Conservation (phyloP, 2,113 vertebrate genomes). For the Oncorhynchus mykiss region DNA sequence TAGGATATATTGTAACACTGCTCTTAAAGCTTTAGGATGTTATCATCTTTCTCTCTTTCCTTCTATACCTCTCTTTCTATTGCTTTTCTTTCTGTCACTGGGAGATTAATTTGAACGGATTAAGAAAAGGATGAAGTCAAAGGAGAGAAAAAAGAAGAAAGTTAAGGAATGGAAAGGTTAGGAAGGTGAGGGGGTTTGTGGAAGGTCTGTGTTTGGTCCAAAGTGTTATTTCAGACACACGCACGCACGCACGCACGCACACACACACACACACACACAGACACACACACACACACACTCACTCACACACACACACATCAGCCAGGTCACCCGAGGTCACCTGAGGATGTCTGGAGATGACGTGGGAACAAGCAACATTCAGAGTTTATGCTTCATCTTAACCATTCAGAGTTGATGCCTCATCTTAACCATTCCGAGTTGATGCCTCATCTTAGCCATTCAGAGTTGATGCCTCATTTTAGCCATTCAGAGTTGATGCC, state of each 20-base stretch:
- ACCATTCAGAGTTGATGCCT: too few species aligned
- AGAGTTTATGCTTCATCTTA: too few species aligned
- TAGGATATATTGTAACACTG: slow-evolving; percentile 62
- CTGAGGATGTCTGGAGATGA: too few species aligned
- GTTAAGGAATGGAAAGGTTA: slow-evolving; percentile 48
- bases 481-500: too few species aligned
- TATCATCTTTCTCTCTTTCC: slow-evolving; percentile 54
- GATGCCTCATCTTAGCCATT: too few species aligned
- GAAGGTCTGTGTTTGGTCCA: slow-evolving; percentile 45
- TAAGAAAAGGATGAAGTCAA: slow-evolving; percentile 29
- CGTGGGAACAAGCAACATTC: too few species aligned
- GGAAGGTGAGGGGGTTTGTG: slow-evolving; percentile 25
- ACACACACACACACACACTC: slow-evolving; percentile 37
- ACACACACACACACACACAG: slow-evolving; percentile 22
- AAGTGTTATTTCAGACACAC: slow-evolving; percentile 50
- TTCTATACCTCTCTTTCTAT: slow-evolving; percentile 8
- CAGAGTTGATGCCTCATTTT: too few species aligned
- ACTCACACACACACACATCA: slow-evolving; percentile 34
- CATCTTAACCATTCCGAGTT: too few species aligned
- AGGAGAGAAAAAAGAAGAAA: slow-evolving; percentile 47
- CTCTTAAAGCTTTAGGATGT: slow-evolving; percentile 64
- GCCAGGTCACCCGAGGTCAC: too few species aligned
- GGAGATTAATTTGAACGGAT: slow-evolving; percentile 64
- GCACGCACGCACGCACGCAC: slow-evolving; percentile 66
- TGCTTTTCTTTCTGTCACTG: slow-evolving; percentile 46